Percentiles rank a stretch among this genome's conserved stretches.
Conservation (phyloP, 2,888 invertebrate genomes). For the Schrankia costaestrigalis region DNA sequence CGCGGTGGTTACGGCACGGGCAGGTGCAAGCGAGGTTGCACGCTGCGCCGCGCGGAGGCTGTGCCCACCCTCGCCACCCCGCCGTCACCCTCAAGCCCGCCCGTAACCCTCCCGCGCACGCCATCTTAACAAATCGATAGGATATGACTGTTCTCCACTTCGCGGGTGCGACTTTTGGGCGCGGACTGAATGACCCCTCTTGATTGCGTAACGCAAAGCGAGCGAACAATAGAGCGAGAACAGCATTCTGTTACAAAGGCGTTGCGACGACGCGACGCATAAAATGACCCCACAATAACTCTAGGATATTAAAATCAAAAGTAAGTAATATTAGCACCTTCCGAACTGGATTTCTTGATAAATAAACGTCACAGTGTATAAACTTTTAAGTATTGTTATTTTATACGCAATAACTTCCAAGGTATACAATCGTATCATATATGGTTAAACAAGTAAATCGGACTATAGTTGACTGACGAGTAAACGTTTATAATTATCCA, state of each 20-base stretch:
- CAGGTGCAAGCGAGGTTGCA: slow-evolving; percentile 77
- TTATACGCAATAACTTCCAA: slow-evolving; percentile 7
- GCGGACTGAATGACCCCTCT: slow-evolving; percentile 74
- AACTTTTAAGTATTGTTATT: slow-evolving; percentile 3
- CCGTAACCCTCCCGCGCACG: slow-evolving; percentile 59
- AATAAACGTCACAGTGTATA: slow-evolving; percentile 10
- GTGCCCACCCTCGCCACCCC: slow-evolving; percentile 58
- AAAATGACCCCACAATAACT: slow-evolving; percentile 15
- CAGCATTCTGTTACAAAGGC: slow-evolving; percentile 22
- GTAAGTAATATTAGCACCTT: slow-evolving; percentile 16
- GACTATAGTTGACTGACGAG: slow-evolving; percentile 7
- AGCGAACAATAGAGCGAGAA: slow-evolving; percentile 43
- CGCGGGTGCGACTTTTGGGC: slow-evolving; percentile 77
- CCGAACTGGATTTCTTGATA: slow-evolving; percentile 20
- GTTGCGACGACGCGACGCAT: slow-evolving; percentile 9
- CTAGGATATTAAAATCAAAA: slow-evolving; percentile 19
- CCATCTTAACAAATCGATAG: slow-evolving; percentile 83
- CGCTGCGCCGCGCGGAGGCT: slow-evolving; percentile 71
- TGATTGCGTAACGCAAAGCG: slow-evolving; percentile 63
- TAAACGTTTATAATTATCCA: slow-evolving; percentile 11
- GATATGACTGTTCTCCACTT: slow-evolving; percentile 81
- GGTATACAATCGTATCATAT: slow-evolving; percentile 2
- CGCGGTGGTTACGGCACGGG: slow-evolving; percentile 61
- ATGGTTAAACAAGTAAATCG: slow-evolving; percentile 10
- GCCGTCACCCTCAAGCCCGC: slow-evolving; percentile 49